Evolutionary conservation across 1,140 invertebrate species (phyloP), one percentile per base, ranked within the genome.

Genomic region (Metopolophium dirhodum): DNA sequence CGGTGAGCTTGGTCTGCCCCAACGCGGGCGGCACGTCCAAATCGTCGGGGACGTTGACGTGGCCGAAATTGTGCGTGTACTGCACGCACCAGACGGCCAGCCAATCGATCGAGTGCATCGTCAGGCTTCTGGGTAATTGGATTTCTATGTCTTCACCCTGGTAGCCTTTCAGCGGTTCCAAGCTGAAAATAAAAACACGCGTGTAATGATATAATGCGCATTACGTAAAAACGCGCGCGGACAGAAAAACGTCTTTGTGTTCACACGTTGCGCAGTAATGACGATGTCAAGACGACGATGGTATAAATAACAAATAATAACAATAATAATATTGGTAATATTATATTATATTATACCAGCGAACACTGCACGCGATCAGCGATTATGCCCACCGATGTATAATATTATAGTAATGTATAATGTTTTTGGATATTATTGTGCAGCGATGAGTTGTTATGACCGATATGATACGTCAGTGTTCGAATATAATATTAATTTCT

Each of bases 61-160:
- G 97, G 0, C 98, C 98, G 94, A 98, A 99, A 95, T 99, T 99
- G 94, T 98, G 97, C 54, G 97, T 96, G 95, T 97, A 98, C 95
- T 97, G 96, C 20, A 98, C 97, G 95, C 98, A 98, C 98, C 98
- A 99, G 0, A 99, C 97, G 0, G 97, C 96, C n/a, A 99, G 95
- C 98, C 98, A 99, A 95, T 99, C 97, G 91, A 99, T 98, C 95
- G 99, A 98, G 95, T 98, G 98, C 11, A 98, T 97, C 0, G 98
- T 98, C 94, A 98, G 95, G 94, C 97, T 97, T 30, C 97, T 97
- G 0, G 98, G 98, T 77, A 99, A 95, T 94, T 98, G 97, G 91
- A 98, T 97, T 95, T 98, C 98, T 68, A 99, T 98, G 95, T 98
- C 98, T 95, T 98, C 97, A 0, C 98, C 98, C 94, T 98, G 97